Percentiles rank a stretch among this genome's conserved stretches.
Evolutionary conservation across 2,113 vertebrate genomes (phyloP).

Genomic region (Fulmarus glacialis): DNA sequence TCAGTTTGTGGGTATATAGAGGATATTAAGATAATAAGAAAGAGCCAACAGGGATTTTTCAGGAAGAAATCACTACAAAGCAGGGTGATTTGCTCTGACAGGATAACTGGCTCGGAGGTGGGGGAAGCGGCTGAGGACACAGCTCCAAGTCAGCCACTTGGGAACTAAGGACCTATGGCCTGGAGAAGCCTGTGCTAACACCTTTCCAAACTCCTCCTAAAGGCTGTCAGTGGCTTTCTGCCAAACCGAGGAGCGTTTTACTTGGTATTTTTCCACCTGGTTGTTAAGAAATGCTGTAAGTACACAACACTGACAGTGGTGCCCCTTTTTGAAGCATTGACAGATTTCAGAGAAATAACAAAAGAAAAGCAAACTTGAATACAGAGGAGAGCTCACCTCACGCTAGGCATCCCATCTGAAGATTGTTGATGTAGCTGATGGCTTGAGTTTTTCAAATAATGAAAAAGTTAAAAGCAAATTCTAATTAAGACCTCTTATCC

Average conservation of each 20-base stretch:
- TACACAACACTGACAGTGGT: not conserved
- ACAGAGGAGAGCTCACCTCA: not conserved
- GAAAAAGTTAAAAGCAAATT: not conserved
- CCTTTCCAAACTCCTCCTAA: not conserved
- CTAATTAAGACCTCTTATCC: not conserved
- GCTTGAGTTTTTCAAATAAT: not conserved
- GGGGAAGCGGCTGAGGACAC: not conserved
- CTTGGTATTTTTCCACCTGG: fast-evolving
- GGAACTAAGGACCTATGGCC: fast-evolving
- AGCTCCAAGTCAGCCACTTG: not conserved
- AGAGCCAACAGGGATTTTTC: not conserved
- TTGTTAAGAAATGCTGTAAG: not conserved
- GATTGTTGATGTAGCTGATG: no score
- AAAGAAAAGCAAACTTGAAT: not conserved
- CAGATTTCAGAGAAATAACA: not conserved
- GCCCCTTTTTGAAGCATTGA: not conserved
- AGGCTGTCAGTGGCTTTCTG: not conserved
- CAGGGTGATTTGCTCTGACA: not conserved
- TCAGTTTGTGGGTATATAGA: not conserved
- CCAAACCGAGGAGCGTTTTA: fast-evolving
- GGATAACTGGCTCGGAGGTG: fast-evolving
- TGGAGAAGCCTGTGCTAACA: not conserved
- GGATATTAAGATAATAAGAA: not conserved
- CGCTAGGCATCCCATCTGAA: not conserved
- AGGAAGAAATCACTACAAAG: fast-evolving